Base-by-base conservation (phyloP, 2,797 vertebrate species). In the Bovichtus diacanthus region DNA sequence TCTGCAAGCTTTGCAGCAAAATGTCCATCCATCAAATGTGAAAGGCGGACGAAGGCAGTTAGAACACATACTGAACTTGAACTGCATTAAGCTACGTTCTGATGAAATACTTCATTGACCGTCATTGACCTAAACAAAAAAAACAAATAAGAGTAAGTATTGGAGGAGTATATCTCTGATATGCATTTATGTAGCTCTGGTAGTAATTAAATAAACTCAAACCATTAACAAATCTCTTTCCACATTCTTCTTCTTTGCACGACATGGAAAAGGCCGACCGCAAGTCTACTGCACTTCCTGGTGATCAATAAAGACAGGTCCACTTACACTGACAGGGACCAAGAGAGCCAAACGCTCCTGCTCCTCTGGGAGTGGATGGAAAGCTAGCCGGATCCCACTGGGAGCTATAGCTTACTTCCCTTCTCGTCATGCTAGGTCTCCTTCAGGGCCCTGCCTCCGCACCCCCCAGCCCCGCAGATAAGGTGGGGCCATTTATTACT, bases 401-500 rank as follows among this genome's bases (percentile, higher is more conserved):
- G 85, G 87, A 86, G 82, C 86, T 80, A 86, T 88, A 85, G 82
- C 85, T 87, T 88, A 81, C 89, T 88, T 89, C 62, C 77, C 18
- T 68, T 80, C 64, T 88, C 54, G 54, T 88, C 87, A 88, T 83
- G 81, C 89, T 77, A 46, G 27, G 70, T 87, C 89, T 91, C 84
- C 82, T 87, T 77, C 65, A 83, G 83, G 72, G 61, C 47, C 66
- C 59, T 71, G 80, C 70, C 66, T 54, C 59, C 25, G 10, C 63
- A 72, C 27, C 53, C 75, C 47, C 44, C 71, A 74, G 78, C 54
- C 68, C 68, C 21, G 38, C 78, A 87, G 88, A 94, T 93, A 93
- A 91, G 82, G 80, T 80, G 69, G 38, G 56, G 74, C 84, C 88
- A 93, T 94, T 93, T 87, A 94, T 93, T 92, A 74, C 87, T 83